Conservation (phyloP, 1,140 invertebrate genomes). For the Lordiphosa collinella region DNA sequence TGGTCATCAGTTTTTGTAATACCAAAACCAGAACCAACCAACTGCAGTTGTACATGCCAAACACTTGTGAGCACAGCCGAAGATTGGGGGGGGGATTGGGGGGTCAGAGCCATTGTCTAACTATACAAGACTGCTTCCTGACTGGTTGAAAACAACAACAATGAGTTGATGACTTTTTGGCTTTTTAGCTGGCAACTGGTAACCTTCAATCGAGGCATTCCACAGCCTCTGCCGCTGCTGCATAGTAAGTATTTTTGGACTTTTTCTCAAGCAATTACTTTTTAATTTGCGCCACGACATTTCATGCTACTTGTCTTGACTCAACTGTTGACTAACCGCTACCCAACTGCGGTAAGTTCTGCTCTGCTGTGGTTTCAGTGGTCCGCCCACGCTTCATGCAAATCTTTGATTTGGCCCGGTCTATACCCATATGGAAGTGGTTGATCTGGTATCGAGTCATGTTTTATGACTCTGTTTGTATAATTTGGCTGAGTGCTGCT, state of each 20-base stretch:
- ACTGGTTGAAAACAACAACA: conserved; percentile 19
- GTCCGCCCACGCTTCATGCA: conserved; percentile 5
- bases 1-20: conserved; percentile 1
- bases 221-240: conserved; percentile 15
- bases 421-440: conserved; percentile 34
- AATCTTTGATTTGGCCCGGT: not conserved
- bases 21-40: no score
- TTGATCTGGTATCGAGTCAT: conserved; percentile 24
- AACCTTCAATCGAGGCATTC: conserved; percentile 33
- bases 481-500: conserved; percentile 25
- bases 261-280: conserved; percentile 57
- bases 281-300: conserved; percentile 41
- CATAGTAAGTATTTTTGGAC: conserved; percentile 39
- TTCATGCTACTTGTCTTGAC: conserved; percentile 28
- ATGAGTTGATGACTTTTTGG: conserved; percentile 44
- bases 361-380: not conserved
- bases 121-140: not conserved
- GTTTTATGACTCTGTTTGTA: conserved; percentile 28
- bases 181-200: conserved; percentile 36
- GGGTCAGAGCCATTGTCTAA: not conserved
- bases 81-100: no score
- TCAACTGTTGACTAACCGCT: not conserved
- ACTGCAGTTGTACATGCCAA: not conserved
- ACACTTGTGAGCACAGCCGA: not conserved
- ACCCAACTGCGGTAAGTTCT: conserved; percentile 1